Conservation (phyloP, 2,888 invertebrate species). For the Galerucella calmariensis region DNA sequence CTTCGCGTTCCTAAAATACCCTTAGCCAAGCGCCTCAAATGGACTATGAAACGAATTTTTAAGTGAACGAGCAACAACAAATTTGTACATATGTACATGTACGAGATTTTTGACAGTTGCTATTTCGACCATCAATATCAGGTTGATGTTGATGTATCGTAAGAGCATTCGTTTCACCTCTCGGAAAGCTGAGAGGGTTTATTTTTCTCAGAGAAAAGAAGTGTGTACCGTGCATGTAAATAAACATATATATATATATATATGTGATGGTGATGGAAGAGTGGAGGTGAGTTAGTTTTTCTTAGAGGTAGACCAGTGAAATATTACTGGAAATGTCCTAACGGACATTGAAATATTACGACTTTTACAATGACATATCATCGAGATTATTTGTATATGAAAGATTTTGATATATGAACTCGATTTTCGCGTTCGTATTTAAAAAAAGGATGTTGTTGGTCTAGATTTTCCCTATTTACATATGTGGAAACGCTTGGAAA, state of each 20-base stretch:
- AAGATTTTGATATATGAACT: slow-evolving; percentile 63
- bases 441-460: slow-evolving; percentile 41
- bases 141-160: slow-evolving; percentile 60
- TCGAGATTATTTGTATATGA: slow-evolving; percentile 63
- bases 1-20: background rate
- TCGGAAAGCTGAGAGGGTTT: slow-evolving; percentile 63
- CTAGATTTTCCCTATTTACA: slow-evolving; percentile 40
- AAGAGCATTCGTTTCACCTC: slow-evolving; percentile 54
- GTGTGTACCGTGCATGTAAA: slow-evolving; percentile 58
- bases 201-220: slow-evolving; percentile 62
- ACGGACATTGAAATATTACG: slow-evolving; percentile 64
- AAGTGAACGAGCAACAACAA: slow-evolving; percentile 46
- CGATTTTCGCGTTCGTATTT: slow-evolving; percentile 38
- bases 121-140: slow-evolving; percentile 63
- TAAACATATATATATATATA: slow-evolving; percentile 59
- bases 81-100: slow-evolving; percentile 50
- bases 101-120: slow-evolving; percentile 64
- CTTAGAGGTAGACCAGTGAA: slow-evolving; percentile 60
- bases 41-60: slow-evolving; percentile 44
- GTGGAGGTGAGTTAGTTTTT: slow-evolving; percentile 53
- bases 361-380: slow-evolving; percentile 66
- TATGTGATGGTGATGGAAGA: slow-evolving; percentile 42
- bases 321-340: slow-evolving; percentile 62
- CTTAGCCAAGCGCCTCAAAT: slow-evolving; percentile 13
- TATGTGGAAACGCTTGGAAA: slow-evolving; percentile 17